Percentiles rank a stretch among this genome's conserved stretches.
Evolutionary conservation across 2,113 vertebrate species (phyloP).

Genomic region (Dicrurus megarhynchus): DNA sequence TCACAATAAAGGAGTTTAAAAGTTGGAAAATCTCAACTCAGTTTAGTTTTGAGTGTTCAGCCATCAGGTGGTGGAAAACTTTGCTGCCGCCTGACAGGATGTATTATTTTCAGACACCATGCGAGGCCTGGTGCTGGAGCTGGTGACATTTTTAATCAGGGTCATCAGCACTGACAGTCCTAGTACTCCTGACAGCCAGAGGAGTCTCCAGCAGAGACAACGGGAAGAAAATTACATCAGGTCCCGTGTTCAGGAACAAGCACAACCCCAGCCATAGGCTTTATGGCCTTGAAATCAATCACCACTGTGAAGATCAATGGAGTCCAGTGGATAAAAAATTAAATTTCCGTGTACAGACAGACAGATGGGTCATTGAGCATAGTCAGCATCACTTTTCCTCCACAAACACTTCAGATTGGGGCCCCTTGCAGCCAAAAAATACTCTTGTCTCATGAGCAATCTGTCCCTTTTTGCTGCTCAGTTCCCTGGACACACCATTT

Average conservation of each 20-base stretch:
- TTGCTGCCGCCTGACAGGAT: not conserved
- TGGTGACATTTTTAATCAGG: slow-evolving; percentile 56
- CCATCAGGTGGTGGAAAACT: not conserved
- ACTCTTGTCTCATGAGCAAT: not conserved
- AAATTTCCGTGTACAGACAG: not conserved
- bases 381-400: not conserved
- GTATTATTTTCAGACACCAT: not conserved
- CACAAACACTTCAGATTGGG: not conserved
- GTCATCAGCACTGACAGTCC: slow-evolving; percentile 35
- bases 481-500: not conserved
- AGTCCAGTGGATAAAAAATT: not conserved
- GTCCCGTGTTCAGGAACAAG: not conserved
- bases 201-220: slow-evolving; percentile 14
- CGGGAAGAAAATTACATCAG: not conserved
- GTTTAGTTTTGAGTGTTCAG: not conserved
- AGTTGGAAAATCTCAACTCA: not conserved
- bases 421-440: not conserved
- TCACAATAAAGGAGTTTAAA: not conserved
- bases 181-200: not conserved
- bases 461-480: not conserved
- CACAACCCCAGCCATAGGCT: not conserved
- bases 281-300: slow-evolving; percentile 23
- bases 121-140: not conserved
- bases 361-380: not conserved
- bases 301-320: not conserved